Percentiles rank a stretch among this genome's conserved stretches.
phyloP scores from a whole-genome alignment of 2,888 invertebrate genomes.

The Leptinotarsa juncta region DNA sequence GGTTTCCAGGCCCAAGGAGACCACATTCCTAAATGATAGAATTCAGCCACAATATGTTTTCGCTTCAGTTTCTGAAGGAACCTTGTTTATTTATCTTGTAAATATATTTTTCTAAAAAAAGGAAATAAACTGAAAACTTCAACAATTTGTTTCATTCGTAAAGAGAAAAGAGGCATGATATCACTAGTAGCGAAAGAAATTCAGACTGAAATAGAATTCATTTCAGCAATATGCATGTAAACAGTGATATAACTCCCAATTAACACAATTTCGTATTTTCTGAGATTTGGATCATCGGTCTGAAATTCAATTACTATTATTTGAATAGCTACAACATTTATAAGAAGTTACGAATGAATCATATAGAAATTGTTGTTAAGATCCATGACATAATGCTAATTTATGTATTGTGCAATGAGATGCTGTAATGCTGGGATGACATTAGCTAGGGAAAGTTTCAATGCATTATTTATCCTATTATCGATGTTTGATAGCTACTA shows the following conservation, averaged over 20 bases:
- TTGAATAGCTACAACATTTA: neutral
- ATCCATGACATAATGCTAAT: constrained; percentile 38
- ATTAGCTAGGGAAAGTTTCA: constrained; percentile 42
- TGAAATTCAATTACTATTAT: constrained; percentile 1
- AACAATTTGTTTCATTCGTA: constrained; percentile 22
- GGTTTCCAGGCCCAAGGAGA: constrained; percentile 70
- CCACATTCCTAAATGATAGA: constrained; percentile 62
- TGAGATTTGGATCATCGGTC: neutral
- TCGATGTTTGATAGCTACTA: constrained; percentile 21
- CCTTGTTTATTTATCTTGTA: constrained; percentile 41
- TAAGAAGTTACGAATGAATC: constrained; percentile 13
- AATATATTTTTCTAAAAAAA: constrained; percentile 37
- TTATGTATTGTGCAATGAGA: constrained; percentile 36
- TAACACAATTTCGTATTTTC: neutral
- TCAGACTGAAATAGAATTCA: no score
- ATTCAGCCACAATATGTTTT: constrained; percentile 1
- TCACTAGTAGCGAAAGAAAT: no score
- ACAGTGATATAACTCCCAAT: neutral
- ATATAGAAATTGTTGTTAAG: constrained; percentile 12
- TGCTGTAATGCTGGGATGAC: constrained; percentile 39
- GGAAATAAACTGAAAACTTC: constrained; percentile 26
- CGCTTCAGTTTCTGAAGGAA: constrained; percentile 3
- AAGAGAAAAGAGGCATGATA: no score
- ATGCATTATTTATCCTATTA: constrained; percentile 37
- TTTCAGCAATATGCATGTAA: no score